Base-by-base conservation (phyloP, 2,113 vertebrate genomes). In the Ceratotherium simum region DNA sequence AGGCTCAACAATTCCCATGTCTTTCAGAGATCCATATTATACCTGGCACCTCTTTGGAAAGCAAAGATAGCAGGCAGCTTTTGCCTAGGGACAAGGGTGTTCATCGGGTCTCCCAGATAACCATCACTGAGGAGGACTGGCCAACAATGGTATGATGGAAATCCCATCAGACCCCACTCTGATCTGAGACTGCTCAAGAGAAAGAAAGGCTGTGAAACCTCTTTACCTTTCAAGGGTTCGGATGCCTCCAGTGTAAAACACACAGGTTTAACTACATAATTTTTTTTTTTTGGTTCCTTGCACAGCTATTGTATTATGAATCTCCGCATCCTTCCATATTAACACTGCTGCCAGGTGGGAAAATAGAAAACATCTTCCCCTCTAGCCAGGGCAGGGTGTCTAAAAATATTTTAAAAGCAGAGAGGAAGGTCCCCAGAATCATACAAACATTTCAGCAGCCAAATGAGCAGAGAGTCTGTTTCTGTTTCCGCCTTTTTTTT, bases 351-450 rank as follows among this genome's bases (percentile, higher is more conserved):
- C 31, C 70, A 93, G 51, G 64, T 86, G 69, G 51, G 25, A 82
- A 39, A 42, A 51, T 39, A 75, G 12, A 67, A 86, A 80, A 33
- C 39, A 90, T n/a, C 39, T 80, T 31, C 70, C 17, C 29, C 46
- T 80, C 12, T 60, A 92, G 39, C 62, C 69, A 95, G 54, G 79
- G 25, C 29, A 84, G 21, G 51, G 11, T 9, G 10, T 39, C 60
- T 94, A 72, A 94, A 75, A 97, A 54, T 42, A 83, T 82, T 95
- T 90, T 54, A 84, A 93, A 96, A 91, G 81, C 65, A 39, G 87
- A 95, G 42, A 69, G 14, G 56, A 72, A 95, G 39, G 33, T 46
- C 65, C 72, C 23, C 48, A 75, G 67, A 96, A 89, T 60, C n/a
- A 89, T 31, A 78, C 20, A 60, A 84, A 84, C 62, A 56, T 90